These are phyloP conservation scores for Gastracanthus pulcherrimus DNA, from an alignment of 2,888 invertebrate genomes.

Conservation along the genomic window DNA sequence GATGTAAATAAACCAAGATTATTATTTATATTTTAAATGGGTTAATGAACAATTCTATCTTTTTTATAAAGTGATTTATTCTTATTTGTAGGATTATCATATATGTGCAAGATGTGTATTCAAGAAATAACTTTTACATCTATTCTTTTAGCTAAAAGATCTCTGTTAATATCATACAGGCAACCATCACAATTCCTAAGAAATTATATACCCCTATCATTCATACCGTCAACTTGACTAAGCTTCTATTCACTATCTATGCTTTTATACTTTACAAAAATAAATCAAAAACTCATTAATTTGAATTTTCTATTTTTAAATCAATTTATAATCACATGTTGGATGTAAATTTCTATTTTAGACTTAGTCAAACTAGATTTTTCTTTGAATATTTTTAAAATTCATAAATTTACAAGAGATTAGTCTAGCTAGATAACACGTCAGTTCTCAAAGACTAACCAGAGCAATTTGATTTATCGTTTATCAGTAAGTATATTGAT, in stretches of 20 bases:
- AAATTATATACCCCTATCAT: not conserved
- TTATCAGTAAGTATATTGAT: not conserved
- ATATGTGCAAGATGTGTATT: conserved; percentile 5
- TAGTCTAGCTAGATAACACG: no score
- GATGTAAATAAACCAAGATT: not conserved
- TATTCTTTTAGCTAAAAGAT: not conserved
- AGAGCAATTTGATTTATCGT: not conserved
- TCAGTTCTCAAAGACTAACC: no score
- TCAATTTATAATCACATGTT: no score
- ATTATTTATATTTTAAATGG: not conserved
- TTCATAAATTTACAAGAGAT: no score
- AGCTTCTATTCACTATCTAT: not conserved
- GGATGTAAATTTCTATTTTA: not conserved
- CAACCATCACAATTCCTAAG: not conserved
- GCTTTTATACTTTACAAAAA: not conserved
- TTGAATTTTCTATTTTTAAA: not conserved
- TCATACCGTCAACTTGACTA: not conserved
- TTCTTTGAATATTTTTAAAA: not conserved
- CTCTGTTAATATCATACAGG: not conserved
- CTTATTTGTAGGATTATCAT: not conserved
- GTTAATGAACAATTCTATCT: not conserved
- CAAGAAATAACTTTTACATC: not conserved
- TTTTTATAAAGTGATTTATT: conserved; percentile 4
- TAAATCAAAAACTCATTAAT: not conserved
- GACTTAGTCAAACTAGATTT: not conserved